Evolutionary conservation across 2,113 vertebrate genomes (phyloP).

Genomic region (Pao palembangensis): DNA sequence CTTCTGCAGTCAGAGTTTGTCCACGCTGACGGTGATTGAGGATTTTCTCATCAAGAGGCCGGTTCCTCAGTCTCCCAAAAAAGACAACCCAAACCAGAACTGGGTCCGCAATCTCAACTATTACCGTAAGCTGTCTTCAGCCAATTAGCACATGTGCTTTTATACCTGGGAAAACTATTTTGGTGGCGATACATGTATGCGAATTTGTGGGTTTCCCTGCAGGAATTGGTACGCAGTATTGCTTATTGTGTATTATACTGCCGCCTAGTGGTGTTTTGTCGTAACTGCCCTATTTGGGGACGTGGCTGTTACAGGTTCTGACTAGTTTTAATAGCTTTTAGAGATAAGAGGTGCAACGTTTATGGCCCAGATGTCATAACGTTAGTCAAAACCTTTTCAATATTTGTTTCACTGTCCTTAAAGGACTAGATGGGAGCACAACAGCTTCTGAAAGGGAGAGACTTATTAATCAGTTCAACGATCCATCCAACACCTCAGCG

Average conservation of each 20-base stretch:
- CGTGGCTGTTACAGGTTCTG: no score
- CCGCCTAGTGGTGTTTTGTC: conserved; percentile 53
- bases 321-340: background rate
- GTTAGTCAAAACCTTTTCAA: background rate
- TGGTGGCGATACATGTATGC: no score
- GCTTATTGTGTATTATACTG: conserved; percentile 35
- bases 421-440: conserved; percentile 93
- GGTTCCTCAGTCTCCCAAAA: conserved; percentile 71
- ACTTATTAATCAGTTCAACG: conserved; percentile 95
- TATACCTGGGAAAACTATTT: no score
- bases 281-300: background rate
- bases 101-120: conserved; percentile 92
- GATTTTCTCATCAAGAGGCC: conserved; percentile 88
- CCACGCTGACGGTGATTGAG: conserved; percentile 92
- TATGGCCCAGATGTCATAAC: no score
- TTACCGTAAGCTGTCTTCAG: conserved; percentile 80
- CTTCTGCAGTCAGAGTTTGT: conserved; percentile 88
- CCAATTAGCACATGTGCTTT: no score
- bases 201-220: background rate
- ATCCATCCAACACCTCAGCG: conserved; percentile 82
- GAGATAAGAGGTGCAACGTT: no score
- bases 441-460: conserved; percentile 90
- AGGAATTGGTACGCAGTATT: background rate
- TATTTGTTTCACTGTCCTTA: conserved; percentile 8
- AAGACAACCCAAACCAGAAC: conserved; percentile 77